These are phyloP conservation scores for Gari tellinella DNA, from an alignment of 2,888 invertebrate species.

Conservation along the genomic window DNA sequence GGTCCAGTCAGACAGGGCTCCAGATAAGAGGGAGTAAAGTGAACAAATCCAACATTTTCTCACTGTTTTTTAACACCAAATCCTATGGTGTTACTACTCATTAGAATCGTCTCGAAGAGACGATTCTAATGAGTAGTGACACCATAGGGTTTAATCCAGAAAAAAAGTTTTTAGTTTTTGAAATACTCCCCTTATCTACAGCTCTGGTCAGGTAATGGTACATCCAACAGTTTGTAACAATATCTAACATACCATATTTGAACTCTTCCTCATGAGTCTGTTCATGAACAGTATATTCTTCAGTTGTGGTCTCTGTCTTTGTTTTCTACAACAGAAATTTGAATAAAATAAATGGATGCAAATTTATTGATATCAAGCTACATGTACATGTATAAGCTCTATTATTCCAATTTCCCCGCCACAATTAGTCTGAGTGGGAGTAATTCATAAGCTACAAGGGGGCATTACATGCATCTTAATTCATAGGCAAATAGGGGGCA, in stretches of 20 bases:
- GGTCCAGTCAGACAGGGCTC: too few relatives aligned
- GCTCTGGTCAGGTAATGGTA: too few relatives aligned
- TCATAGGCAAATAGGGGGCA: too few relatives aligned
- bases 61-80: background rate
- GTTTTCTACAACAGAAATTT: constrained; percentile 26
- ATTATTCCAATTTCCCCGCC: background rate
- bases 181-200: too few relatives aligned
- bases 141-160: background rate
- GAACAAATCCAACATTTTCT: too few relatives aligned
- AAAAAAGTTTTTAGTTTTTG: too few relatives aligned
- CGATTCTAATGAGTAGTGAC: background rate
- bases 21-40: too few relatives aligned
- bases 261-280: constrained; percentile 71
- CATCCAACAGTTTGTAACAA: too few relatives aligned
- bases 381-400: background rate
- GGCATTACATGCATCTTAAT: too few relatives aligned
- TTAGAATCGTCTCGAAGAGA: background rate
- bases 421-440: background rate
- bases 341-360: background rate
- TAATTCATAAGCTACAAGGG: background rate
- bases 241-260: constrained; percentile 64
- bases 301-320: constrained; percentile 48
- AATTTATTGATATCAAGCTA: background rate
- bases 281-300: constrained; percentile 48
- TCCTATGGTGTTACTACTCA: background rate